These are phyloP conservation scores for Gila orcuttii DNA, from an alignment of 2,113 vertebrate species.

Conservation along the genomic window DNA sequence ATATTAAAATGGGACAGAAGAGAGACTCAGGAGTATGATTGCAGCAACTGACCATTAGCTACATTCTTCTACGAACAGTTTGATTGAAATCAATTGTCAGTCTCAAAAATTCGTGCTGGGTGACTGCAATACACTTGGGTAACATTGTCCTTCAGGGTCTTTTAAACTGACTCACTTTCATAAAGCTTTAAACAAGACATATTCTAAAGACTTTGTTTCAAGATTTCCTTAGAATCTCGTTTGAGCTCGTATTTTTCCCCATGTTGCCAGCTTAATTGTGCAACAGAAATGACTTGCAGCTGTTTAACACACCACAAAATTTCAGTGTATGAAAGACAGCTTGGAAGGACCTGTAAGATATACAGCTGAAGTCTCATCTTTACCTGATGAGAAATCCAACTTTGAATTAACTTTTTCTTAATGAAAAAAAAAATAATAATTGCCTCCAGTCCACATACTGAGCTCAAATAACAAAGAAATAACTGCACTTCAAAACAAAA, in stretches of 20 bases:
- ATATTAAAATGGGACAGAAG: background rate
- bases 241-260: background rate
- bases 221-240: background rate
- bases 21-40: background rate
- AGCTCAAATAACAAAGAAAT: constrained; percentile 19
- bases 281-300: background rate
- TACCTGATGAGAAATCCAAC: background rate
- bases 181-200: background rate
- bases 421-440: no score
- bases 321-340: background rate
- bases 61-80: background rate
- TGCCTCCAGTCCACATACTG: background rate
- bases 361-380: background rate
- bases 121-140: background rate
- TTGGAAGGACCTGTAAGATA: background rate
- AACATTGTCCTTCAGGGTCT: background rate
- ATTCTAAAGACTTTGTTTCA: background rate
- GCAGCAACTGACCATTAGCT: background rate
- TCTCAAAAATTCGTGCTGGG: background rate
- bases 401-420: no score
- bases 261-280: background rate
- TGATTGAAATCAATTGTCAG: background rate
- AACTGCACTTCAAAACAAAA: constrained; percentile 19
- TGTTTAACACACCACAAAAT: background rate
- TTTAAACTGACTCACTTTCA: background rate